phyloP scores from a whole-genome alignment of 2,113 vertebrate genomes.

The Copsychus sechellarum region DNA sequence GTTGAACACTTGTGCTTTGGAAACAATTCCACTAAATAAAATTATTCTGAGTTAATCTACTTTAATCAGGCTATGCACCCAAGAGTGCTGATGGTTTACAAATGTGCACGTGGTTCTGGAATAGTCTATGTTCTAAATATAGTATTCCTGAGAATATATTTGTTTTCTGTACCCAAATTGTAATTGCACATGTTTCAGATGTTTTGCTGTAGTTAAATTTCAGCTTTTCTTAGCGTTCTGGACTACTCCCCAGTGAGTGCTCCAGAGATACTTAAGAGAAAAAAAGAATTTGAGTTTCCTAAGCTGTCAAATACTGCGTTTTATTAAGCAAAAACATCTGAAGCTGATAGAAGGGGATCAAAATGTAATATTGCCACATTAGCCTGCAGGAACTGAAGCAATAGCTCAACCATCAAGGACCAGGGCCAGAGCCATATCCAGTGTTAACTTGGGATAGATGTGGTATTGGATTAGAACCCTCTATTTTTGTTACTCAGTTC shows the following conservation, averaged over 20 bases:
- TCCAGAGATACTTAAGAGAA: neutral
- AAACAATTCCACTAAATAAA: neutral
- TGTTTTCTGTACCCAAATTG: neutral
- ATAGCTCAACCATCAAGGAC: neutral
- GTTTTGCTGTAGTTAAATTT: neutral
- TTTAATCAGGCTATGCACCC: neutral
- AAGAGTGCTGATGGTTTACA: neutral
- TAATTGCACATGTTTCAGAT: neutral
- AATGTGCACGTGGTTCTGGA: neutral
- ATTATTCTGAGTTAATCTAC: neutral
- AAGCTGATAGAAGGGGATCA: neutral
- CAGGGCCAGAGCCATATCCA: neutral
- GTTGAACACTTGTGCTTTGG: neutral
- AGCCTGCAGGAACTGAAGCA: neutral
- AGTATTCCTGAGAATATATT: neutral
- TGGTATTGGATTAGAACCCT: neutral
- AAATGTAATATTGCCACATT: neutral
- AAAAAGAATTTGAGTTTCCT: neutral
- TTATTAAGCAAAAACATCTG: neutral
- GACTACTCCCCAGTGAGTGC: neutral
- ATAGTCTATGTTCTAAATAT: neutral
- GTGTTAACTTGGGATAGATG: neutral
- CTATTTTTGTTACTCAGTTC: neutral
- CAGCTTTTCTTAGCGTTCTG: neutral
- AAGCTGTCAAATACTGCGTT: neutral